These are phyloP conservation scores for Diabrotica balteata DNA, from an alignment of 2,888 invertebrate genomes.

Conservation along the genomic window DNA sequence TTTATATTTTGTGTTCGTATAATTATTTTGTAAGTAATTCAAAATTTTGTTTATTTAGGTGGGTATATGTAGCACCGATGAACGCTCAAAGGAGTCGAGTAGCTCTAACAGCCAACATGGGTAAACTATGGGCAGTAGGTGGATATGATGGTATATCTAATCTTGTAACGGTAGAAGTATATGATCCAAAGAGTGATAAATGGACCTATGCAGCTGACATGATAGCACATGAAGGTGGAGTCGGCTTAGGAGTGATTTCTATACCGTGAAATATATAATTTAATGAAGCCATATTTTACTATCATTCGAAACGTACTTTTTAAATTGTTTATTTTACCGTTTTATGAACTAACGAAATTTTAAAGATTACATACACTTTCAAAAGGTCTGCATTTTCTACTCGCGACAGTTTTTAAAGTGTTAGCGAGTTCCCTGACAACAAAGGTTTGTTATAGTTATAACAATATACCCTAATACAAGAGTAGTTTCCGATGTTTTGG, in stretches of 20 bases:
- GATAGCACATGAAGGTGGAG: slow-evolving; percentile 89
- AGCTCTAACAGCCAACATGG: slow-evolving; percentile 83
- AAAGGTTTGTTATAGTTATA: no score
- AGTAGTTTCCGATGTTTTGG: no score
- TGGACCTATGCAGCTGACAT: slow-evolving; percentile 81
- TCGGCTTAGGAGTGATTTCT: slow-evolving; percentile 83
- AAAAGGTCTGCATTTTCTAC: no score
- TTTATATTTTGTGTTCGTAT: no score
- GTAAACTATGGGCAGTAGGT: slow-evolving; percentile 82
- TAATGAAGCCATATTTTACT: neutral
- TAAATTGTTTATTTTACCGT: no score
- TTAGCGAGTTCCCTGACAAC: no score
- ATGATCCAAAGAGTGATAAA: slow-evolving; percentile 74
- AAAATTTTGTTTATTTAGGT: slow-evolving; percentile 58
- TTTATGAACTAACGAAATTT: no score
- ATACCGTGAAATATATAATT: slow-evolving; percentile 34
- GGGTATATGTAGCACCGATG: slow-evolving; percentile 82
- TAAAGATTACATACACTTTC: no score
- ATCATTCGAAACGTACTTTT: no score
- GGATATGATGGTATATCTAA: slow-evolving; percentile 83
- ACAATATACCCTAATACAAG: no score
- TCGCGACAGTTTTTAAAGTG: no score
- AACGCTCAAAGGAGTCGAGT: slow-evolving; percentile 82
- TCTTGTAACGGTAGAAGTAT: slow-evolving; percentile 84
- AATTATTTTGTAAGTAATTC: no score